A percentile compares a stretch with the other conserved stretches of the same genome.
These are phyloP conservation scores for Macaca fascicularis DNA, from an alignment of 2,113 vertebrate species.

Conservation along the genomic window T2T-MFA8v1.1 NC_088381.1:166773501-166774000, in stretches of 20 bases:
- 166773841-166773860: accelerated
- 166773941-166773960: background rate
- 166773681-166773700: background rate
- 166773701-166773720: background rate
- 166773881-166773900: background rate
- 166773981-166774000: background rate
- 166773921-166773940: background rate
- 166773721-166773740: background rate
- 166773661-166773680: background rate
- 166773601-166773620: background rate
- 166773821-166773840: background rate
- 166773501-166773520: background rate
- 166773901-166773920: background rate
- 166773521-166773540: no score
- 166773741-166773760: background rate
- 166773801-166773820: background rate
- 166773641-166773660: background rate
- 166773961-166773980: no score
- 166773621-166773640: background rate
- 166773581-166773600: background rate
- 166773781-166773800: constrained; percentile 41
- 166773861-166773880: background rate
- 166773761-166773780: background rate
- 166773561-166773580: accelerated
- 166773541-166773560: background rate